These are phyloP conservation scores for Melieria picta DNA, from an alignment of 2,888 invertebrate species.

Conservation along the genomic window DNA sequence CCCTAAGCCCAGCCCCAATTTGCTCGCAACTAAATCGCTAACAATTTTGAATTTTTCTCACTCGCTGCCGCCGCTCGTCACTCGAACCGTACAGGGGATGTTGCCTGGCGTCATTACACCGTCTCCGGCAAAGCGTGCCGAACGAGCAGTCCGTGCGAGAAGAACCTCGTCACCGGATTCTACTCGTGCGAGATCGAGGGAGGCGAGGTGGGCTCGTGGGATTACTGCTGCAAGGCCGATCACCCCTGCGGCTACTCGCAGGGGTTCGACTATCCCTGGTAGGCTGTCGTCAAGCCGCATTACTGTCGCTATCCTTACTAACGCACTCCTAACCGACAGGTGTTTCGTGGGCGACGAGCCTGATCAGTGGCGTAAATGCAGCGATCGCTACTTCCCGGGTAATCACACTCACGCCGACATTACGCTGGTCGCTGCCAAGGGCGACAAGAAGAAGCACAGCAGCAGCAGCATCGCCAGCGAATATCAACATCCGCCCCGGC, in stretches of 20 bases:
- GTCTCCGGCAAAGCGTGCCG: conserved; percentile 85
- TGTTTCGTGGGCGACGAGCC: conserved; percentile 82
- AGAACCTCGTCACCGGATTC: conserved; percentile 80
- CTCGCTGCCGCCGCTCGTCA: not conserved
- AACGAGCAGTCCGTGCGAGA: conserved; percentile 74
- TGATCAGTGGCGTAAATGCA: conserved; percentile 89
- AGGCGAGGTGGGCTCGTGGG: conserved; percentile 78
- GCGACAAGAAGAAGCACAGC: conserved; percentile 54
- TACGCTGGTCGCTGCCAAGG: conserved; percentile 61
- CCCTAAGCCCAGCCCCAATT: too few relatives aligned
- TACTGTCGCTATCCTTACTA: not conserved
- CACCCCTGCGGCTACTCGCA: conserved; percentile 87
- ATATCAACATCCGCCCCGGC: conserved; percentile 63
- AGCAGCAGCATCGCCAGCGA: conserved; percentile 49
- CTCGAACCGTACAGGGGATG: conserved; percentile 62
- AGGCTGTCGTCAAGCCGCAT: conserved; percentile 45
- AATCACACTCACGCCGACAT: conserved; percentile 65
- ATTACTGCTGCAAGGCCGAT: conserved; percentile 85
- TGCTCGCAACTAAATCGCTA: too few relatives aligned
- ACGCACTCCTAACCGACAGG: conserved; percentile 67
- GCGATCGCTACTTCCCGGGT: conserved; percentile 80
- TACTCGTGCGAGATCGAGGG: conserved; percentile 87
- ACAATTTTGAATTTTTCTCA: too few relatives aligned
- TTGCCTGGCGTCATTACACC: conserved; percentile 79
- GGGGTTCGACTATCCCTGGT: conserved; percentile 86